Evolutionary conservation across 1,140 invertebrate genomes (phyloP).

Genomic region (Cotesia chilonis): DNA sequence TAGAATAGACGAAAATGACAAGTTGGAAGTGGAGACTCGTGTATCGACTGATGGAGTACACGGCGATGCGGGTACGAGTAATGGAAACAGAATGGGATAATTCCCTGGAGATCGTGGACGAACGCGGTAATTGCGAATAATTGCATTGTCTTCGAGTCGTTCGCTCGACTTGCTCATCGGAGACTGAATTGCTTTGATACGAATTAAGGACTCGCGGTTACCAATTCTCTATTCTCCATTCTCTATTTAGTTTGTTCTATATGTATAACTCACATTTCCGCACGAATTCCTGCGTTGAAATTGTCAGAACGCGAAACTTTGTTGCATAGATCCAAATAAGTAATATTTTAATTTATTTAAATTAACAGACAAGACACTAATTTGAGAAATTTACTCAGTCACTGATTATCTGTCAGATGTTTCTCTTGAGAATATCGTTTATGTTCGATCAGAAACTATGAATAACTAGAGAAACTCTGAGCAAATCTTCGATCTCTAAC

Average conservation of each 20-base stretch:
- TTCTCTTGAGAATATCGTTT: not conserved
- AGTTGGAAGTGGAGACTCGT: conserved; percentile 4
- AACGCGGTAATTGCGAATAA: conserved; percentile 66
- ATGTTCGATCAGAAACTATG: no score
- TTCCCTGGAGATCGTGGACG: conserved; percentile 55
- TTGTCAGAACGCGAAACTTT: no score
- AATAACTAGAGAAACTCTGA: not conserved
- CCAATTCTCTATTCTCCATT: not conserved
- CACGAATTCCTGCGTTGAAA: no score
- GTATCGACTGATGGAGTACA: conserved; percentile 19
- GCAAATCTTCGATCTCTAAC: conserved; percentile 15
- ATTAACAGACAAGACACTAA: not conserved
- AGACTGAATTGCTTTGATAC: conserved; percentile 51
- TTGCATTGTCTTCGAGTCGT: conserved; percentile 66
- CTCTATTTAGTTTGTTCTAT: not conserved
- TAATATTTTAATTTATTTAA: no score
- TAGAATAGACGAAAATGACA: conserved; percentile 4
- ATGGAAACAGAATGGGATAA: conserved; percentile 63
- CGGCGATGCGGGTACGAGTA: conserved; percentile 44
- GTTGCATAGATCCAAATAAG: no score
- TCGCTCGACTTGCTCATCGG: conserved; percentile 48
- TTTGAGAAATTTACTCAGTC: not conserved
- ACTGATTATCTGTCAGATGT: not conserved
- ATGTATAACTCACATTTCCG: no score
- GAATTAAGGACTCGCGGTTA: conserved; percentile 46